A percentile compares a stretch with the other conserved stretches of the same genome.
Evolutionary conservation across 2,888 invertebrate genomes (phyloP).

Genomic region (Laothoe populi): DNA sequence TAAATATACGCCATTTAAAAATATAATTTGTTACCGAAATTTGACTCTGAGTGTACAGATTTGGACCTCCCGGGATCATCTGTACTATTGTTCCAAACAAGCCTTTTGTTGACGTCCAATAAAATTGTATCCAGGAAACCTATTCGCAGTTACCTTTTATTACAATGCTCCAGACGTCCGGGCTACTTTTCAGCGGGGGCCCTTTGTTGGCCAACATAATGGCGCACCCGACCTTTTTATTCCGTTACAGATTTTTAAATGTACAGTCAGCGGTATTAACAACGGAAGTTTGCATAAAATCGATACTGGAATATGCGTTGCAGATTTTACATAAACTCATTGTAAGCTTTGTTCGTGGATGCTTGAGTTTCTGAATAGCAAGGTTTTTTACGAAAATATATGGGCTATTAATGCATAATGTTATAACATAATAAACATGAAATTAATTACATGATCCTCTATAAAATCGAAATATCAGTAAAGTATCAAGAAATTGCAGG

Average conservation of each 20-base stretch:
- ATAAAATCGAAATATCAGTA: too few relatives aligned
- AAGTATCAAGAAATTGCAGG: too few relatives aligned
- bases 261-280: slow-evolving; percentile 45
- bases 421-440: too few relatives aligned
- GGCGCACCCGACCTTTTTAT: slow-evolving; percentile 72
- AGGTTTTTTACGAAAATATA: too few relatives aligned
- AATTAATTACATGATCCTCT: too few relatives aligned
- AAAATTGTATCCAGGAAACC: slow-evolving; percentile 81
- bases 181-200: slow-evolving; percentile 70
- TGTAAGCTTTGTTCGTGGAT: not conserved
- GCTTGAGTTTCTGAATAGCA: not conserved
- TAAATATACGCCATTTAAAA: not conserved
- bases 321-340: not conserved
- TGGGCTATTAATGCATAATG: too few relatives aligned
- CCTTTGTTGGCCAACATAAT: slow-evolving; percentile 74
- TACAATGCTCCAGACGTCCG: slow-evolving; percentile 79
- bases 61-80: not conserved
- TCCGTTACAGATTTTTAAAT: slow-evolving; percentile 72
- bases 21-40: not conserved
- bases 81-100: slow-evolving; percentile 29
- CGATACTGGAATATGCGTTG: slow-evolving; percentile 4
- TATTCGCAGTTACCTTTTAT: slow-evolving; percentile 83
- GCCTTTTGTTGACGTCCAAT: slow-evolving; percentile 77
- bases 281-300: slow-evolving; percentile 7
- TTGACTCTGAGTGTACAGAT: not conserved